These are phyloP conservation scores for Anthopleura sola DNA, from an alignment of 64 coral and sea anemone genomes.

Conservation along the genomic window DNA sequence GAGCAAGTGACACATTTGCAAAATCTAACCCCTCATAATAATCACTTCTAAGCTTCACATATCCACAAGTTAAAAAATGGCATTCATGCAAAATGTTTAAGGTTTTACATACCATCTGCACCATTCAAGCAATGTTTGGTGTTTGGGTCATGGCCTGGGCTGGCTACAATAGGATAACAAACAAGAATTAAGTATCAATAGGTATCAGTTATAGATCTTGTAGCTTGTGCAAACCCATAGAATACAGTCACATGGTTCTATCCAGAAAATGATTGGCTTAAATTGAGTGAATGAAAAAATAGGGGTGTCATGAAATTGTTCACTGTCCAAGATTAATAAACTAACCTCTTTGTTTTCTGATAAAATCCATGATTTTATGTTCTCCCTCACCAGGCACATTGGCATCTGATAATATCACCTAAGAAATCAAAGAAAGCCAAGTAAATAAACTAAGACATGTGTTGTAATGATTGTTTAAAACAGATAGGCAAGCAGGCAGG, in stretches of 20 bases:
- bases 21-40: no score
- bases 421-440: not conserved
- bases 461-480: not conserved
- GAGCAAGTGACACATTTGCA: not conserved
- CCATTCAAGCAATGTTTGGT: conserved; percentile 98
- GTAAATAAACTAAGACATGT: conserved; percentile 13
- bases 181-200: not conserved
- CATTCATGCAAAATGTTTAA: no score
- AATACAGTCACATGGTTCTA: no score
- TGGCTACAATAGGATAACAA: conserved; percentile 56
- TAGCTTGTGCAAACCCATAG: not conserved
- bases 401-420: conserved; percentile 96
- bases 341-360: conserved; percentile 89
- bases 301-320: no score
- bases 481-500: not conserved
- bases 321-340: not conserved
- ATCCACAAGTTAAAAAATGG: no score
- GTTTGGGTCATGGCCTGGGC: conserved; percentile 93
- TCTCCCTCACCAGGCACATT: conserved; percentile 98
- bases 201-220: no score
- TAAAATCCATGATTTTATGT: conserved; percentile 99
- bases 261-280: no score
- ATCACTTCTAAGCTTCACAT: no score
- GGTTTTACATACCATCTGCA: conserved; percentile 70
- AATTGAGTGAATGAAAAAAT: no score